These are phyloP conservation scores for Andricus quercusramuli DNA, from an alignment of 2,888 invertebrate species.

Conservation along the genomic window DNA sequence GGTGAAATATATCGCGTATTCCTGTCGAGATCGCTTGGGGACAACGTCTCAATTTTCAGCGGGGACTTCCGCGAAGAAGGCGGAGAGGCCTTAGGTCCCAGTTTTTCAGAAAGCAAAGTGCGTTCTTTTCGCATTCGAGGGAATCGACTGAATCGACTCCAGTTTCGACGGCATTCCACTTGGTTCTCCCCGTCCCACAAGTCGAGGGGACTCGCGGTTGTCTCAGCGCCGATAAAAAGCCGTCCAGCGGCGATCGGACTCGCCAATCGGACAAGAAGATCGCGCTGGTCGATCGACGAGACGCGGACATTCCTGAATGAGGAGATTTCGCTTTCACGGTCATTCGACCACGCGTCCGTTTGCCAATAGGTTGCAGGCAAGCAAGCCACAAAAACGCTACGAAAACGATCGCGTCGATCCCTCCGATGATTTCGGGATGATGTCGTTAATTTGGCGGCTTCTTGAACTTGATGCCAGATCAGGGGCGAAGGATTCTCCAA, in stretches of 20 bases:
- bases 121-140: conserved; percentile 42
- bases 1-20: conserved; percentile 2
- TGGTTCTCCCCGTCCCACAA: background rate
- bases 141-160: conserved; percentile 49
- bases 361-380: background rate
- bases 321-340: conserved; percentile 35
- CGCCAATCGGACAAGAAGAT: conserved; percentile 13
- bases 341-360: conserved; percentile 27
- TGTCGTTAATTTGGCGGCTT: conserved; percentile 30
- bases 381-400: conserved; percentile 17
- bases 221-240: conserved; percentile 31
- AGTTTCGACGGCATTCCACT: conserved; percentile 48
- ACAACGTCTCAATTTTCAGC: conserved; percentile 22
- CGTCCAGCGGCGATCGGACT: conserved; percentile 28
- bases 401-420: conserved; percentile 14
- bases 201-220: background rate
- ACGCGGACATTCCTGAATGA: conserved; percentile 32
- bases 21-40: conserved; percentile 41
- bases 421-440: conserved; percentile 18
- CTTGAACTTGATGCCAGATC: conserved; percentile 21
- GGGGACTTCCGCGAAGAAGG: conserved; percentile 1
- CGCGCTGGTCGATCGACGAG: conserved; percentile 29
- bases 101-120: conserved; percentile 17
- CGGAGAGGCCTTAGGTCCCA: background rate
- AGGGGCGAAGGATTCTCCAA: conserved; percentile 7